Evolutionary conservation across 2,888 invertebrate genomes (phyloP).

Genomic region (Hoplodrina blanda): DNA sequence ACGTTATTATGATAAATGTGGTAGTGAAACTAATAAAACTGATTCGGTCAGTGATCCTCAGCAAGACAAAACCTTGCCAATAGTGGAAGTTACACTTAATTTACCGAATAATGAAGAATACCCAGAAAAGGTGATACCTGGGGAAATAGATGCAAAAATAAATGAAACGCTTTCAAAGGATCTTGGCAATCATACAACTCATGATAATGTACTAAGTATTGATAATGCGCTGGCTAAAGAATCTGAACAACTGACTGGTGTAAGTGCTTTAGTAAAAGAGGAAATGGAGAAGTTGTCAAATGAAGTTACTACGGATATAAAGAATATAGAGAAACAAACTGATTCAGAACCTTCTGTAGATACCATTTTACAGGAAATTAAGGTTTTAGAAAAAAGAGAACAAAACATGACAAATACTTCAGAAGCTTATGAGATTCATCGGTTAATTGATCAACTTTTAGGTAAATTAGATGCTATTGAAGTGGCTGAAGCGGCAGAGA

Average conservation of each 20-base stretch:
- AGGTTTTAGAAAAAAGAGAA: slow-evolving; percentile 73
- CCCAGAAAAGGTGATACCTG: slow-evolving; percentile 45
- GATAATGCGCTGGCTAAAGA: slow-evolving; percentile 70
- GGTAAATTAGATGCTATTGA: slow-evolving; percentile 56
- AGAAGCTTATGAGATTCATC: slow-evolving; percentile 72
- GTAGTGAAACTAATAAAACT: slow-evolving; percentile 39
- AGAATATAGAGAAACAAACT: slow-evolving; percentile 54
- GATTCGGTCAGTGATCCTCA: slow-evolving; percentile 18
- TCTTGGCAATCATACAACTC: slow-evolving; percentile 41
- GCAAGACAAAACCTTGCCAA: slow-evolving; percentile 22
- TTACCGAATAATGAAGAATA: slow-evolving; percentile 37
- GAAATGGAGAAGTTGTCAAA: slow-evolving; percentile 76
- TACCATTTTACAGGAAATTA: slow-evolving; percentile 72
- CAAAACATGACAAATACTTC: slow-evolving; percentile 67
- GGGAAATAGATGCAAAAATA: slow-evolving; percentile 54
- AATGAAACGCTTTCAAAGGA: slow-evolving; percentile 59
- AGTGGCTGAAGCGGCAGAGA: slow-evolving; percentile 63
- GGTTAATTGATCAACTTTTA: slow-evolving; percentile 72
- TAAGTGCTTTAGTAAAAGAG: slow-evolving; percentile 72
- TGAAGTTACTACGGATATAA: slow-evolving; percentile 68
- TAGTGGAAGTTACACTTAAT: slow-evolving; percentile 40
- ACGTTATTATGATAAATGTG: slow-evolving; percentile 65
- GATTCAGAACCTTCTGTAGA: slow-evolving; percentile 67
- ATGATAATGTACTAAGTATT: slow-evolving; percentile 64
- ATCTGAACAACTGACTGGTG: slow-evolving; percentile 71